phyloP scores from a whole-genome alignment of 2,797 vertebrate genomes.

The Sardinella longiceps region DNA sequence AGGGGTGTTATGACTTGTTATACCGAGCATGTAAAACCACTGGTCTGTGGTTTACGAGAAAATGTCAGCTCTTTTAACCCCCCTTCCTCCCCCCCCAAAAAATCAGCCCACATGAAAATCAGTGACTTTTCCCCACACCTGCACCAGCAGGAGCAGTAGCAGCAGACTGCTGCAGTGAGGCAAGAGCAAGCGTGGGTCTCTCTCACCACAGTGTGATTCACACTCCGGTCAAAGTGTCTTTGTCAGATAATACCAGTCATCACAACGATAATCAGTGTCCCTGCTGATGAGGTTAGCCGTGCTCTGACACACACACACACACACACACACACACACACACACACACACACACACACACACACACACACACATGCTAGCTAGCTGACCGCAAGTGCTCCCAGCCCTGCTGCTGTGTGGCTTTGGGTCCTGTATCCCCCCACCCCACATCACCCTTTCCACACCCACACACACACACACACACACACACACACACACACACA shows the following conservation, averaged over 20 bases:
- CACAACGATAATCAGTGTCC: slow-evolving; percentile 11
- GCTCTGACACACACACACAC: not conserved
- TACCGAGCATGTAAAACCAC: not conserved
- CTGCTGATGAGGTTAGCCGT: not conserved
- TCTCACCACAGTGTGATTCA: not conserved
- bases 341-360: not conserved
- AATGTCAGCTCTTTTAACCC: slow-evolving; percentile 4
- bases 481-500: too few relatives aligned
- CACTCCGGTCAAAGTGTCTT: slow-evolving; percentile 9
- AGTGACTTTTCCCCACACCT: not conserved
- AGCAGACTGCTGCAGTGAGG: not conserved
- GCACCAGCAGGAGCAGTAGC: too few relatives aligned
- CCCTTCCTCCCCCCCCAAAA: not conserved
- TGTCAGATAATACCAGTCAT: slow-evolving; percentile 4
- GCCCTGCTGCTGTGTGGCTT: not conserved
- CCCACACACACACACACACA: too few relatives aligned
- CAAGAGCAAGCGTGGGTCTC: not conserved
- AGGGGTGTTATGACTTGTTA: not conserved
- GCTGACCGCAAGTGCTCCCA: not conserved
- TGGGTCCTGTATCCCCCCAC: not conserved
- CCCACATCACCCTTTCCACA: too few relatives aligned
- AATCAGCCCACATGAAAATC: not conserved
- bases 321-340: not conserved
- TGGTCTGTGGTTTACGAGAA: not conserved
- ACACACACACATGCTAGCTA: too few relatives aligned